A percentile compares a stretch with the other conserved stretches of the same genome.
These are phyloP conservation scores for Pseudeuparius sepicola DNA, from an alignment of 2,888 invertebrate genomes.

Conservation along the genomic window DNA sequence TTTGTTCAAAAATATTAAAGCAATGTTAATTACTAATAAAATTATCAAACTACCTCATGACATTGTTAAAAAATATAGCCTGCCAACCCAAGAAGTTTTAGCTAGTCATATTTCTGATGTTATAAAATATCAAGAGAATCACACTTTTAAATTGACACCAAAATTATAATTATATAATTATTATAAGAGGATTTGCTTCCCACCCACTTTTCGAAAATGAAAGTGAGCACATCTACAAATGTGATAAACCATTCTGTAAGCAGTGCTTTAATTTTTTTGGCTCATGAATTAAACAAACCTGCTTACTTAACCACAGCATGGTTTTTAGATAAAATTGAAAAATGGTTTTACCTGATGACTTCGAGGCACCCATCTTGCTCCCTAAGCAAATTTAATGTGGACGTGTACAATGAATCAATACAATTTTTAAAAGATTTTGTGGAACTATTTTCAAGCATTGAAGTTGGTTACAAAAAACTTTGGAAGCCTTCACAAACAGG, in stretches of 20 bases:
- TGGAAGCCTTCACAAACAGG: conserved; percentile 23
- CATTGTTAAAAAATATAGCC: conserved; percentile 17
- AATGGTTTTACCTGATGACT: conserved; percentile 25
- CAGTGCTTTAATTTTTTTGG: conserved; percentile 18
- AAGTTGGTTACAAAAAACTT: conserved; percentile 14
- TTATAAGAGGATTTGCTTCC: conserved; percentile 22
- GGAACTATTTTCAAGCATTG: conserved; percentile 12
- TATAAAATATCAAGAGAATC: conserved; percentile 11
- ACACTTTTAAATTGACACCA: conserved; percentile 19
- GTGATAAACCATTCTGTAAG: conserved; percentile 20
- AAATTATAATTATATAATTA: too few relatives aligned
- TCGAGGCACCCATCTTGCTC: conserved; percentile 20
- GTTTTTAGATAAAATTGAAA: conserved; percentile 22
- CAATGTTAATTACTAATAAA: conserved; percentile 20
- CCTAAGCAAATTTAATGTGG: conserved; percentile 18
- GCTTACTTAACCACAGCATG: conserved; percentile 23
- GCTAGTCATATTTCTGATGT: conserved; percentile 20
- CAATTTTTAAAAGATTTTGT: conserved; percentile 19
- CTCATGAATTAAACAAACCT: conserved; percentile 16
- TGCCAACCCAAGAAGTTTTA: conserved; percentile 18
- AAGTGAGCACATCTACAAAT: conserved; percentile 21
- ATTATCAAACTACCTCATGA: conserved; percentile 17
- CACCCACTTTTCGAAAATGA: conserved; percentile 23
- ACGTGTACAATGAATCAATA: conserved; percentile 16
- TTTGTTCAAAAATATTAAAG: conserved; percentile 23